phyloP scores from a whole-genome alignment of 2,113 vertebrate genomes.

The Anthoscopus minutus region DNA sequence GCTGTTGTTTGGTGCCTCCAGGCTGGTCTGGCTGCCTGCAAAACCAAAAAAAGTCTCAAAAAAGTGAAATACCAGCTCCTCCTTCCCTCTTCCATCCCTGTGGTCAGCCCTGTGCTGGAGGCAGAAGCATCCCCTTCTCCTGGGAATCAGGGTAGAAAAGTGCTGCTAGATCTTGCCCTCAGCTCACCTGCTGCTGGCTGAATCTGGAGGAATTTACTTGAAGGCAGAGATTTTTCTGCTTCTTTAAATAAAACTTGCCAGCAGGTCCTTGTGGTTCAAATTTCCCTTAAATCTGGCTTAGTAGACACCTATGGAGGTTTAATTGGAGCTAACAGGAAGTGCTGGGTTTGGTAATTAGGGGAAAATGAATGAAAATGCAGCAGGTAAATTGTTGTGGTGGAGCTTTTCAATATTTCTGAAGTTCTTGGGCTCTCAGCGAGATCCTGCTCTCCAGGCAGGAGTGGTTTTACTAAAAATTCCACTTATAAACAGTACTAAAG shows the following conservation, averaged over 20 bases:
- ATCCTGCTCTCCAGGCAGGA: background rate
- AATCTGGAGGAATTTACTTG: background rate
- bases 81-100: background rate
- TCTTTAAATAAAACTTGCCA: background rate
- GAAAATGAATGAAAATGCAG: background rate
- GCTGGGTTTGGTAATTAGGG: background rate
- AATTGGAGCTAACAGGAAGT: background rate
- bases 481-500: background rate
- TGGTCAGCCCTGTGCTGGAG: background rate
- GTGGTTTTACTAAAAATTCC: background rate
- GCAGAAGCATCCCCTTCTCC: background rate
- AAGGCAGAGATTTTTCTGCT: background rate
- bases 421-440: background rate
- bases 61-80: background rate
- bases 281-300: background rate
- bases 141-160: background rate
- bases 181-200: background rate
- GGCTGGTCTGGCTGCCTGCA: background rate
- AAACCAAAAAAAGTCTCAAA: background rate
- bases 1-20: background rate
- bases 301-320: background rate
- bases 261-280: background rate
- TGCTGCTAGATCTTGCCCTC: background rate
- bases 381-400: background rate
- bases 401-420: background rate